Base-by-base conservation (phyloP, 2,113 vertebrate genomes). In the Barbus barbus region DNA sequence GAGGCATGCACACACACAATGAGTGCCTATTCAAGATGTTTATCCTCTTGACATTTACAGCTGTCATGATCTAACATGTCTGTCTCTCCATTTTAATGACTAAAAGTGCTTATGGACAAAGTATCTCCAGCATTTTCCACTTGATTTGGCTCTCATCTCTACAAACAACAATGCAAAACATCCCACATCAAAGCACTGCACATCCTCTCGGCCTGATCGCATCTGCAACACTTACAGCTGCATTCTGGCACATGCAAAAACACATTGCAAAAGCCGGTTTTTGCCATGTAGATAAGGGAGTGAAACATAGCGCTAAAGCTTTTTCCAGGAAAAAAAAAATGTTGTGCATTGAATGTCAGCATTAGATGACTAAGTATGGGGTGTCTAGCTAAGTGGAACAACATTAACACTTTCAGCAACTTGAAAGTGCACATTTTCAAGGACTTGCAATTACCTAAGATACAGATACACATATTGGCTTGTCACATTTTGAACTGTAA, bases 1-100 rank as follows among this genome's bases (percentile, higher is more conserved):
- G 26, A 74, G 58, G 63, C 7, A n/a, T n/a, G 44, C 53, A 3
- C 5, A 46, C 48, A 73, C 26, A 61, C 53, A 38, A 13, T 33
- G 72, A 63, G 51, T 53, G 78, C 51, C 41, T 81, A 69, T 72
- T 81, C 56, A 84, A 65, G 3, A 51, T 18, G 79, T 58, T 80
- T 79, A 79, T 76, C 53, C 71, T 56, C 41, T 83, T 65, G 63
- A 86, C 56, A 88, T 84, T 83, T 78, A 33, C 69, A 13, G 24
- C 51, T 82, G 46, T 78, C 82, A 84, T 67, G 56, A 84, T 67
- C 78, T 51, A 78, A 69, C 74, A 71, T 73, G 56, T 69, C 73
- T 78, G 46, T 56, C 61, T 76, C 61, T 87, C 48, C 58, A 76
- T 75, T 82, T 58, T 22, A 26, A 38, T 79, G 63, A 79, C 26